Percentiles rank a stretch among this genome's conserved stretches.
phyloP scores from a whole-genome alignment of 2,113 vertebrate genomes.

The Odontophorus gujanensis region DNA sequence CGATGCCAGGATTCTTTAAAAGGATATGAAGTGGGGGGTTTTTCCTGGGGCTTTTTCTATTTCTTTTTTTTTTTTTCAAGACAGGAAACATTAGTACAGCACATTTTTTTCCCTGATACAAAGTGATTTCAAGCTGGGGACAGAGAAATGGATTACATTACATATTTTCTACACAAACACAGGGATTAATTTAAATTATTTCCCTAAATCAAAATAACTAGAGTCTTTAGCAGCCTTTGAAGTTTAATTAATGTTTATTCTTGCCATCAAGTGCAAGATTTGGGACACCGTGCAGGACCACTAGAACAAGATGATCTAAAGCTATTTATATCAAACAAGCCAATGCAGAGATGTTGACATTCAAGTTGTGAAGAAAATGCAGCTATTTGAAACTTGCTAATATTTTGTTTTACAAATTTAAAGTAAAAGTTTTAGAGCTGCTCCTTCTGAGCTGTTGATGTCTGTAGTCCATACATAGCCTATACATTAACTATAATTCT shows the following conservation, averaged over 20 bases:
- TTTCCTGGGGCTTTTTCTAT: background rate
- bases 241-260: slow-evolving; percentile 66
- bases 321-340: slow-evolving; percentile 35
- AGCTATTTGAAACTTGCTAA: background rate
- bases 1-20: slow-evolving; percentile 22
- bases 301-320: slow-evolving; percentile 33
- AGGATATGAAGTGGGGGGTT: background rate
- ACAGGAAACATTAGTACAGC: slow-evolving; percentile 11
- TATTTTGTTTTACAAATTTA: background rate
- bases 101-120: background rate
- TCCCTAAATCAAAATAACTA: slow-evolving; percentile 67
- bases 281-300: slow-evolving; percentile 40
- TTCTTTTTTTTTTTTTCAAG: slow-evolving; percentile 9
- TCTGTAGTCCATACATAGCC: background rate
- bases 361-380: background rate
- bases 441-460: background rate
- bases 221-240: slow-evolving; percentile 65
- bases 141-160: slow-evolving; percentile 59
- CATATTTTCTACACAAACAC: slow-evolving; percentile 59
- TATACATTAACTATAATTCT: background rate
- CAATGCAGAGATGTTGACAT: background rate
- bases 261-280: slow-evolving; percentile 47
- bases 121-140: slow-evolving; percentile 45
- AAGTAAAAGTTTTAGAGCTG: background rate
- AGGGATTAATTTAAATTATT: slow-evolving; percentile 68